Percentiles rank a stretch among this genome's conserved stretches.
Conservation (phyloP, 92 coral and sea anemone genomes). For the Micromussa lordhowensis region DNA sequence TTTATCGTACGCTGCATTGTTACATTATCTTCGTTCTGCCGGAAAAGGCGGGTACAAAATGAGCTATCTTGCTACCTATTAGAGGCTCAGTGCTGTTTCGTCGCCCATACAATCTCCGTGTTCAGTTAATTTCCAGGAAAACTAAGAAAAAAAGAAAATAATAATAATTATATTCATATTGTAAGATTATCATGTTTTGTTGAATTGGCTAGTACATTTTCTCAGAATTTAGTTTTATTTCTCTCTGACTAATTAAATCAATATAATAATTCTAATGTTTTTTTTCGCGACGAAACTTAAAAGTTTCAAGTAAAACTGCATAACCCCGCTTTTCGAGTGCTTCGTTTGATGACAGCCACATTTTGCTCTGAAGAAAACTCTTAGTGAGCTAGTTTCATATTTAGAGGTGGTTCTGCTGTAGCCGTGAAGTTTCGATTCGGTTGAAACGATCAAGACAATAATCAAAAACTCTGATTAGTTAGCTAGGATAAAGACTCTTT, state of each 20-base stretch:
- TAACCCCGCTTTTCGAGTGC: too few species aligned
- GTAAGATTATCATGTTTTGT: neutral
- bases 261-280: neutral
- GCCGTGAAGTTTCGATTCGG: too few species aligned
- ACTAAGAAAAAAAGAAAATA: neutral
- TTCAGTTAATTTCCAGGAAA: neutral
- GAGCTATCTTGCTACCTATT: neutral
- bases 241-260: neutral
- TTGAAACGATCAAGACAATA: too few species aligned
- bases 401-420: too few species aligned
- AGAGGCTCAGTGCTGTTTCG: neutral
- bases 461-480: too few species aligned
- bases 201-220: neutral
- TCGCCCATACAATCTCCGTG: neutral
- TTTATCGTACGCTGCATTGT: neutral
- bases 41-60: neutral
- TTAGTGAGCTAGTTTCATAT: too few species aligned
- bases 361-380: too few species aligned
- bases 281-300: neutral
- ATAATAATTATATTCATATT: too few species aligned
- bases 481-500: too few species aligned
- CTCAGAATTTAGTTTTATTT: neutral
- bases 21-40: neutral
- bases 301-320: too few species aligned
- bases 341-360: too few species aligned